Evolutionary conservation across 2,113 vertebrate genomes (phyloP), one percentile per base, ranked within the genome.

Genomic region (Scomber colias): DNA sequence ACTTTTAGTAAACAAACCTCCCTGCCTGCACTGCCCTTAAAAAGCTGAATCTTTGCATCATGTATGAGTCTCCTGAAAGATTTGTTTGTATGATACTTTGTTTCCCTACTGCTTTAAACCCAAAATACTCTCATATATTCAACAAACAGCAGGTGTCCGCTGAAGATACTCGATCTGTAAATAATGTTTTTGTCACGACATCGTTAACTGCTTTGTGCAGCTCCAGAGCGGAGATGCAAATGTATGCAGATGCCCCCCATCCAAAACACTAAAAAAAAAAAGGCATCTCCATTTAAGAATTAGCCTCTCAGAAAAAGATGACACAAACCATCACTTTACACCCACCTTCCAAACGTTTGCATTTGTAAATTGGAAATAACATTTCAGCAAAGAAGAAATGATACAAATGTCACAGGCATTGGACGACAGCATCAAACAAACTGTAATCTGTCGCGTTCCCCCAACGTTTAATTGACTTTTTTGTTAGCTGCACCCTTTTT

Each of bases 391-490:
- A 86, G 78, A 68, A 19, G 9, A 35, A 5, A 5, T 27, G 60
- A 59, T 64, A 63, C 35, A 77, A 79, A 85, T 85, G 87, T 85
- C 85, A 68, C 24, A 1, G 75, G 67, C 69, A 14, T 10, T 10
- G 7, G 35, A 35, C 53, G 17, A 45, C 17, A 35, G 13, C 85
- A 82, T 69, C 59, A 54, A 71, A 81, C 69, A 27, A 74, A 49
- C 60, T 12, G 56, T 75, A 87, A 90, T 90, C 81, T 86, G 87
- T 81, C 74, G 76, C 74, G 27, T 72, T 77, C 40, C 62, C 11
- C 35, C 55, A 4, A 53, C 76, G 73, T 84, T 84, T 90, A 88
- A 87, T 87, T 84, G 84, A 87, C 87, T 82, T 89, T 27, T 90
- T 88, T 87, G 84, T 88, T 86, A 57, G 46, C 19, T 44, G 31